Conservation (phyloP, 2,797 vertebrate genomes). For the Syndactyla subalaris region DNA sequence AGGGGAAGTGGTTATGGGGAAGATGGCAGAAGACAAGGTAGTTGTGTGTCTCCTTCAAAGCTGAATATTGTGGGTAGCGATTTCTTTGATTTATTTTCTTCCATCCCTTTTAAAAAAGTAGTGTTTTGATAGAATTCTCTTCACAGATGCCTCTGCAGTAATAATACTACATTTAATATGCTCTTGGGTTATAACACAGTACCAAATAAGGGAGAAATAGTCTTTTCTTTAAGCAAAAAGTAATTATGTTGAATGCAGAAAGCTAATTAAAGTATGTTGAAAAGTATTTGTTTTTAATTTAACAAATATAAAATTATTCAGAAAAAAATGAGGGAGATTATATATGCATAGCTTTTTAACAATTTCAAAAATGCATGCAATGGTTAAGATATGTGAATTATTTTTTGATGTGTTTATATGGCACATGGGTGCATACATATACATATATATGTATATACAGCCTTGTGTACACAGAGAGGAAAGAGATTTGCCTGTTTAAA, state of each 20-base stretch:
- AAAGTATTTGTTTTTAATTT: background rate
- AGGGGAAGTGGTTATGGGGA: background rate
- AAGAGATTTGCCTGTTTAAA: background rate
- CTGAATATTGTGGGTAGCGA: background rate
- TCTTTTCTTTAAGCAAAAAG: background rate
- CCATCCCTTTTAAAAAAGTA: background rate
- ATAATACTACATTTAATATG: background rate
- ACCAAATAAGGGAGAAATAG: background rate
- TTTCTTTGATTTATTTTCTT: background rate
- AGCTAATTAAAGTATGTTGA: background rate
- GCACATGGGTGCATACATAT: fast-evolving
- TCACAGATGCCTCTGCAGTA: background rate
- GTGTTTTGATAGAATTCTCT: background rate
- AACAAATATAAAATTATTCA: background rate
- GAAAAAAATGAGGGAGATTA: background rate
- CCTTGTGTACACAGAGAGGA: background rate
- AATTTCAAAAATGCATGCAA: background rate
- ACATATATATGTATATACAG: background rate
- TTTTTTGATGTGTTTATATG: background rate
- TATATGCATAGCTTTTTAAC: background rate
- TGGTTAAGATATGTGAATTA: background rate
- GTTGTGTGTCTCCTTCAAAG: background rate
- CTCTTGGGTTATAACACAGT: background rate
- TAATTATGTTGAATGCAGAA: background rate
- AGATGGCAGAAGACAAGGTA: background rate